phyloP scores from a whole-genome alignment of 2,113 vertebrate species.

The Rhinichthys klamathensis region DNA sequence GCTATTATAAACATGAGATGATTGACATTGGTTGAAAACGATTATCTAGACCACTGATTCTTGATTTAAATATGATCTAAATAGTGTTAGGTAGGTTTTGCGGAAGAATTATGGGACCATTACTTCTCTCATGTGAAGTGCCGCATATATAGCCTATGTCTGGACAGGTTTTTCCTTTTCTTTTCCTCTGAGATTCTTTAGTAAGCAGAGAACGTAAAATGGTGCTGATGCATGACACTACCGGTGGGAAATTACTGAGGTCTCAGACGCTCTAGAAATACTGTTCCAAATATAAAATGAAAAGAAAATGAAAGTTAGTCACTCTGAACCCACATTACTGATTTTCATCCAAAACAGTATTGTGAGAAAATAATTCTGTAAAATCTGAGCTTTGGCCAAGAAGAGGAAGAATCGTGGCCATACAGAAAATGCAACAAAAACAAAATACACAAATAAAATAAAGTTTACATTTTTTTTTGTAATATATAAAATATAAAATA shows the following conservation, averaged over 20 bases:
- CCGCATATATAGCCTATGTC: neutral
- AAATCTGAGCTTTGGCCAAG: neutral
- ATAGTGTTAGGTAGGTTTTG: neutral
- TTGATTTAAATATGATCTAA: slow-evolving; percentile 49
- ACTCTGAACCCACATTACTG: slow-evolving; percentile 20
- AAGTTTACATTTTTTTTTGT: neutral
- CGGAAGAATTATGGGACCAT: slow-evolving; percentile 34
- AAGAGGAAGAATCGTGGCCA: neutral
- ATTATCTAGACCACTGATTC: slow-evolving; percentile 56
- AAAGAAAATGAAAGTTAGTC: slow-evolving; percentile 6
- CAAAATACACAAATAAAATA: neutral
- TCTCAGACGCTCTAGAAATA: slow-evolving; percentile 23
- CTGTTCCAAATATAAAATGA: slow-evolving; percentile 26
- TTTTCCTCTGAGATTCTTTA: slow-evolving; percentile 8
- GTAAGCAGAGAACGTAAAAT: slow-evolving; percentile 14
- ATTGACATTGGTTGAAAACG: slow-evolving; percentile 54
- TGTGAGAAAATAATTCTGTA: neutral
- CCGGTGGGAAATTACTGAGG: slow-evolving; percentile 34
- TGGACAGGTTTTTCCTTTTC: slow-evolving; percentile 11
- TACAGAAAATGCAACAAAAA: neutral
- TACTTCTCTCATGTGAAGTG: neutral
- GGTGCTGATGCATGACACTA: slow-evolving; percentile 28
- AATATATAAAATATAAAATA: neutral
- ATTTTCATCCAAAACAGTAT: slow-evolving; percentile 1
- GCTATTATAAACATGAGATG: slow-evolving; percentile 45